phyloP scores from a whole-genome alignment of 2,113 vertebrate species.

The Megalops atlanticus region DNA sequence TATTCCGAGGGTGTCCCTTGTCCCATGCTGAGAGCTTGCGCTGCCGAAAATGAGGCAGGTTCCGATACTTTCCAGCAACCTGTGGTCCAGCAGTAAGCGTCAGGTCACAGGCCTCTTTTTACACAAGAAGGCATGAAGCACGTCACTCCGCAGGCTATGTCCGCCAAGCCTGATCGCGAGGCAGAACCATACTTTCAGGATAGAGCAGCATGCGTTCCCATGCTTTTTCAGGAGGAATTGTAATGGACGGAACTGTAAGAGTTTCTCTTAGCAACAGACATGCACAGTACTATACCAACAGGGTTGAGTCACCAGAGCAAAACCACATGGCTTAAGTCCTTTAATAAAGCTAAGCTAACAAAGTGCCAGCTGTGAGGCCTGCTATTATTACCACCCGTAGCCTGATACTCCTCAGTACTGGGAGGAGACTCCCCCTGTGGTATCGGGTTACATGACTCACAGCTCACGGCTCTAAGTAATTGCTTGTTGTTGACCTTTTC shows the following conservation, averaged over 20 bases:
- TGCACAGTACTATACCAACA: background rate
- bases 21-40: no score
- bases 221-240: no score
- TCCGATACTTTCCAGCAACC: no score
- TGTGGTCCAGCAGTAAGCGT: background rate
- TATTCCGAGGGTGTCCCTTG: background rate
- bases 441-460: constrained; percentile 51
- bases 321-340: constrained; percentile 20
- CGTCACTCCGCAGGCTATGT: background rate
- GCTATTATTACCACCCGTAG: constrained; percentile 59
- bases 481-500: constrained; percentile 50
- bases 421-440: constrained; percentile 48
- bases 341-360: constrained; percentile 34
- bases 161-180: no score
- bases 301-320: background rate
- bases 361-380: constrained; percentile 45
- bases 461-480: constrained; percentile 48
- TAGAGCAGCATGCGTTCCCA: background rate
- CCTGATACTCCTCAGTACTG: constrained; percentile 48
- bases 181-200: background rate
- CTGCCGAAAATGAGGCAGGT: no score
- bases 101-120: background rate
- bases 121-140: background rate
- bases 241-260: background rate
- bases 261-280: background rate